Base-by-base conservation (phyloP, 2,797 vertebrate species). In the Galago senegalensis region DNA sequence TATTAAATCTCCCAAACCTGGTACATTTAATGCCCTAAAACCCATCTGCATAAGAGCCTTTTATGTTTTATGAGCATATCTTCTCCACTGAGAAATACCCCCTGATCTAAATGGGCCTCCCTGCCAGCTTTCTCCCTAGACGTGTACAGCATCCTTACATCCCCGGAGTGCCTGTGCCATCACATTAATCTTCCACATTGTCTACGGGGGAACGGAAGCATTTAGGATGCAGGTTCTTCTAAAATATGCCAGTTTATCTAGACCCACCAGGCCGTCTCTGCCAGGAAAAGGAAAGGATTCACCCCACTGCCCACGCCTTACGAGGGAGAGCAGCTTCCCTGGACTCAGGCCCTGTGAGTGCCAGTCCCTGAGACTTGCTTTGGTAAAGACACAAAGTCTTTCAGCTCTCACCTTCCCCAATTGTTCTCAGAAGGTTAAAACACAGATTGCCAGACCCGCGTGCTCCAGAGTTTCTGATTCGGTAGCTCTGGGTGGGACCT, bases 151-250 rank as follows among this genome's bases (percentile, higher is more conserved):
- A 34, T 63, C 58, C 31, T 27, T 21, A 21, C 7, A 34, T 63
- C 49, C 29, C n/a, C 37, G 0, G 0, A 0, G 37, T 37, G 29
- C 34, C 31, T 34, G 53, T 37, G 31, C 81, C 37, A 20, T 31
- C 21, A 31, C 31, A 9, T 18, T 13, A 20, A 43, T 77, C 53
- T 43, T 61, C 70, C 29, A 29, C 10, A 0, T 20, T 56, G 18
- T 70, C 34, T 40, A 67, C 56, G 6, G 21, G 56, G 31, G 23
- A 75, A 67, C 2, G 2, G 63, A 82, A 89, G 70, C n/a, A 87
- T 40, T 91, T 70, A 67, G 91, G 95, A 87, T 31, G 76, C 67
- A 60, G 14, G 11, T 40, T 61, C 67, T 31, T 88, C n/a, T 53
- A 83, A 96, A 93, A 79, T 21, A 4, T 82, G 10, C 58, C 61